Base-by-base conservation (phyloP, 2,797 vertebrate species). In the Thunnus albacares region DNA sequence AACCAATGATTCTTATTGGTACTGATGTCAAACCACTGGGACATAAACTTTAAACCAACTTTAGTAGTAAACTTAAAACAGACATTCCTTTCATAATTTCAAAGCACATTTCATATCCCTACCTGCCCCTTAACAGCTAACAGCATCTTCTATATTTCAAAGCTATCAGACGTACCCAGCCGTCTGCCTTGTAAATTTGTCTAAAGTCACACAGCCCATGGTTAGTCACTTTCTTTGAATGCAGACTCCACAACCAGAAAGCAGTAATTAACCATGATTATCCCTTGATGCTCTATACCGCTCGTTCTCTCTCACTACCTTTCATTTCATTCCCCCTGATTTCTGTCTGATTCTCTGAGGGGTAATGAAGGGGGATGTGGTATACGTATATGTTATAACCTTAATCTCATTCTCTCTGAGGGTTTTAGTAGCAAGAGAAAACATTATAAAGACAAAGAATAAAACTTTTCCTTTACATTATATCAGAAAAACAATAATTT, bases 231-330 rank as follows among this genome's bases (percentile, higher is more conserved):
- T 87, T 89, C 86, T 92, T 92, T 91, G 80, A 93, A 63, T 75
- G 87, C 86, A 92, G 85, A 90, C 88, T 82, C 58, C 82, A 89
- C 79, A 79, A 71, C 52, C 77, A 84, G 69, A 88, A 71, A 91
- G 85, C 87, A 86, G 83, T 85, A 84, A 93, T 94, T 89, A 92
- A 80, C 65, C 70, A 9, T 90, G 92, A 95, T 94, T 87, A 90
- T 82, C 85, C 79, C 89, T 69, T 77, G 71, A 91, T 87, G 88
- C 84, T 82, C 75, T 61, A 77, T 67, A 82, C 85, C 71, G 70
- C 79, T 86, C 80, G 57, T 59, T 81, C 85, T n/a, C 63, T 85
- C 78, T 86, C 80, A 57, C 77, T 73, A 59, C 82, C 81, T 85
- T 80, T 88, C 73, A 89, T 86, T 83, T 83, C 75, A 30, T 71